Evolutionary conservation across 2,113 vertebrate species (phyloP).

Genomic region (Gila orcuttii): DNA sequence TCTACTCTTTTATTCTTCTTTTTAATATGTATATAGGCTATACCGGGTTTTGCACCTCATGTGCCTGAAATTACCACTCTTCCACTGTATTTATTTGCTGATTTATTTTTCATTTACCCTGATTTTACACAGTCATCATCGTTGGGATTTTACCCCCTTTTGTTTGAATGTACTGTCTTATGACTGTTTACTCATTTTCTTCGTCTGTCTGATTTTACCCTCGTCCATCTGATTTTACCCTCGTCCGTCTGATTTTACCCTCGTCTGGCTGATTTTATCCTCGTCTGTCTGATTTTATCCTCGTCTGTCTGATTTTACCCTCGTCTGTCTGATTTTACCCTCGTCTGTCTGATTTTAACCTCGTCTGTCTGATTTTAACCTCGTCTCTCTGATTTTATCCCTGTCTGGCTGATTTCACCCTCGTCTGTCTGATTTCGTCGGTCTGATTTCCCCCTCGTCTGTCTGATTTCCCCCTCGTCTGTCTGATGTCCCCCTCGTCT

Average conservation of each 20-base stretch:
- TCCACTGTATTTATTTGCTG: neutral
- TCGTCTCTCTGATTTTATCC: accelerated
- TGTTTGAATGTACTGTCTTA: neutral
- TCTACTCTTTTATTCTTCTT: too few relatives aligned
- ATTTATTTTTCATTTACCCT: neutral
- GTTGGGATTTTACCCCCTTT: neutral
- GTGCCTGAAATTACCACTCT: neutral
- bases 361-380: accelerated
- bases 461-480: too few relatives aligned
- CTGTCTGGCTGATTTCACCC: accelerated
- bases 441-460: too few relatives aligned
- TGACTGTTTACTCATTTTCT: neutral
- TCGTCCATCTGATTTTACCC: accelerated
- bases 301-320: too few relatives aligned
- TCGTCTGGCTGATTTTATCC: accelerated
- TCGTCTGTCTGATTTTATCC: too few relatives aligned
- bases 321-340: too few relatives aligned
- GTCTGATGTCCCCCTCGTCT: too few relatives aligned
- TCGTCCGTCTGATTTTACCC: accelerated
- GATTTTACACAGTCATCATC: neutral
- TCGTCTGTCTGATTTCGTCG: too few relatives aligned
- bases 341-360: accelerated
- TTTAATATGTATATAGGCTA: neutral
- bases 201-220: too few relatives aligned
- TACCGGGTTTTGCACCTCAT: neutral